A percentile compares a stretch with the other conserved stretches of the same genome.
These are phyloP conservation scores for Heliconius cydno DNA, from an alignment of 2,888 invertebrate species.

Conservation along the genomic window DNA sequence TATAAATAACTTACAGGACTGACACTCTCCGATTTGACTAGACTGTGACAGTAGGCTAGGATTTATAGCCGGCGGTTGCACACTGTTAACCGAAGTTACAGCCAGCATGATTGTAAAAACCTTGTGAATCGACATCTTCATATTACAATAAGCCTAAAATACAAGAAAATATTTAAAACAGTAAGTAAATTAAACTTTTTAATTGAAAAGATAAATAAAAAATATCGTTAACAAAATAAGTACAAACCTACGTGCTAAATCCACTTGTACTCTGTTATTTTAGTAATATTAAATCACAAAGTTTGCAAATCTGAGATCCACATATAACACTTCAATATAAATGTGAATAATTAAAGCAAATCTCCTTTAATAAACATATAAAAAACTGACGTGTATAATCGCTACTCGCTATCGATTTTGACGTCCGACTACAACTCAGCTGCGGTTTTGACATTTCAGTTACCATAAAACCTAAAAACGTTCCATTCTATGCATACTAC, in stretches of 20 bases:
- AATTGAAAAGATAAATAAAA: constrained; percentile 3
- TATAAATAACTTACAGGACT: constrained; percentile 88
- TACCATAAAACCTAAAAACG: constrained; percentile 47
- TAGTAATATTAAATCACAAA: constrained; percentile 2
- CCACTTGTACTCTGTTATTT: constrained; percentile 4
- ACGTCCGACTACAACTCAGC: constrained; percentile 42
- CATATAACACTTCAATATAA: constrained; percentile 16
- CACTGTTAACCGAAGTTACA: constrained; percentile 54
- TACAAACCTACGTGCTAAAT: constrained; percentile 7
- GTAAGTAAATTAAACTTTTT: constrained; percentile 26
- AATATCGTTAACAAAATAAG: constrained; percentile 43
- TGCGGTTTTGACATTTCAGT: constrained; percentile 50
- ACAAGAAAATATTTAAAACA: constrained; percentile 30
- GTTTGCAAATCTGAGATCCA: not conserved
- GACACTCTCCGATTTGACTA: constrained; percentile 88
- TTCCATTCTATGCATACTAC: constrained; percentile 57
- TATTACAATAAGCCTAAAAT: constrained; percentile 56
- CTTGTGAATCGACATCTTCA: constrained; percentile 52
- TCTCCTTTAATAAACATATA: constrained; percentile 50
- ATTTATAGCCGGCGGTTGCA: constrained; percentile 62
- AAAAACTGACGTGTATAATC: constrained; percentile 74
- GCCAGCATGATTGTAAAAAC: constrained; percentile 38
- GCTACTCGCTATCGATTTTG: constrained; percentile 56
- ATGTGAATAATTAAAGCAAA: constrained; percentile 29
- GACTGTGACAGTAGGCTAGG: constrained; percentile 64